phyloP scores from a whole-genome alignment of 2,888 invertebrate species.

The Apotomis capreana region DNA sequence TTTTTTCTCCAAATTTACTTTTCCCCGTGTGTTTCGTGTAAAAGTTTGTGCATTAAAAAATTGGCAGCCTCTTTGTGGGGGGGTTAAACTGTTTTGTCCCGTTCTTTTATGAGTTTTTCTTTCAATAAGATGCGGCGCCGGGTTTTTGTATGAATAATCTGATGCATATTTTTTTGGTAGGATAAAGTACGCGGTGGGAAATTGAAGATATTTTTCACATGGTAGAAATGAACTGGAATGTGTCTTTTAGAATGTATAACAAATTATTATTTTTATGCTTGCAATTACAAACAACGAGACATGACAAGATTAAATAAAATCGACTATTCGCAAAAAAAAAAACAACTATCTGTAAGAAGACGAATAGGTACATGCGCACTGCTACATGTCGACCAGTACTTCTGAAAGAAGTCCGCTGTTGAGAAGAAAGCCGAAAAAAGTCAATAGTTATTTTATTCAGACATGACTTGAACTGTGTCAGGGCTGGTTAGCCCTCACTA shows the following conservation, averaged over 20 bases:
- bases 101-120: slow-evolving; percentile 46
- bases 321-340: no score
- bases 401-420: no score
- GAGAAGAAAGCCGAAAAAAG: no score
- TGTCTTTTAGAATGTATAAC: not conserved
- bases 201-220: slow-evolving; percentile 9
- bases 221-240: not conserved
- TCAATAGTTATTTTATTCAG: no score
- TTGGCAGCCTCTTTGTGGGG: slow-evolving; percentile 60
- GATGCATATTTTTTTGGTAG: slow-evolving; percentile 9
- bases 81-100: slow-evolving; percentile 50
- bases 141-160: slow-evolving; percentile 19
- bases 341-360: no score
- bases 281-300: no score
- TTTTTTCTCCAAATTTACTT: slow-evolving; percentile 49
- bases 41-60: slow-evolving; percentile 54
- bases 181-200: slow-evolving; percentile 2
- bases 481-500: no score
- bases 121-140: slow-evolving; percentile 13
- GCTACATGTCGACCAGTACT: no score
- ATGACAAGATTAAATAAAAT: no score
- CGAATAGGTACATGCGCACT: no score
- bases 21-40: slow-evolving; percentile 48
- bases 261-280: no score
- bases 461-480: no score